Base-by-base conservation (phyloP, 1,140 invertebrate genomes). In the Charaxes varanes region DNA sequence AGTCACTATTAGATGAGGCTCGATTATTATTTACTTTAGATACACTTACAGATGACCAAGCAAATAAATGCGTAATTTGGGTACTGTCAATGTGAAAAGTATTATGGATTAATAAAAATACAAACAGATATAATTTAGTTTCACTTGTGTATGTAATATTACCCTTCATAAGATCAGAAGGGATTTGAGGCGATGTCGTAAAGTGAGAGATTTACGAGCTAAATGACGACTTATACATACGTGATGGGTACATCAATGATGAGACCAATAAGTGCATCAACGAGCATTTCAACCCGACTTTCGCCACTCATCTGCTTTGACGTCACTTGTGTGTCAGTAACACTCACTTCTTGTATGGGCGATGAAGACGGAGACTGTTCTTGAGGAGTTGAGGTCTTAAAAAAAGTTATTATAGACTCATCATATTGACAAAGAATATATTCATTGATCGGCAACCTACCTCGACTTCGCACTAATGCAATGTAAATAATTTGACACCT, bases 181-280 rank as follows among this genome's bases (percentile, higher is more conserved):
- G 13, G 23, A 37, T 3, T n/a, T 37, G 34, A 26, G 4, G 23
- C 11, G 2, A n/a, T 22, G 34, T 37, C 23, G 15, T 37, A 37
- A 18, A 27, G 24, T 24, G 11, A 17, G 13, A 18, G 35, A 15
- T 37, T 37, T 47, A 30, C 31, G 31, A 37, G n/a, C 34, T 27
- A 18, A 17, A 16, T 18, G 22, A 37, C 34, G 34, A 17, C 23
- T 37, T 2, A 24, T 14, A 82, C 71, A 84, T 58, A 89, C 87
- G 85, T 88, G 15, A 95, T 86, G 15, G 92, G 92, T 15, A 95
- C 88, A 82, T 94, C 91, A 6, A 92, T 90, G 12, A 96, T 84
- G 3, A 94, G 88, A 55, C 91, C 89, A 32, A 94, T 87, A 4
- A 95, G 74, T 0, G 91, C 84, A 54, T 89, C 88, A 42, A 94